Evolutionary conservation across 2,113 vertebrate species (phyloP).

Genomic region (Passer montanus): DNA sequence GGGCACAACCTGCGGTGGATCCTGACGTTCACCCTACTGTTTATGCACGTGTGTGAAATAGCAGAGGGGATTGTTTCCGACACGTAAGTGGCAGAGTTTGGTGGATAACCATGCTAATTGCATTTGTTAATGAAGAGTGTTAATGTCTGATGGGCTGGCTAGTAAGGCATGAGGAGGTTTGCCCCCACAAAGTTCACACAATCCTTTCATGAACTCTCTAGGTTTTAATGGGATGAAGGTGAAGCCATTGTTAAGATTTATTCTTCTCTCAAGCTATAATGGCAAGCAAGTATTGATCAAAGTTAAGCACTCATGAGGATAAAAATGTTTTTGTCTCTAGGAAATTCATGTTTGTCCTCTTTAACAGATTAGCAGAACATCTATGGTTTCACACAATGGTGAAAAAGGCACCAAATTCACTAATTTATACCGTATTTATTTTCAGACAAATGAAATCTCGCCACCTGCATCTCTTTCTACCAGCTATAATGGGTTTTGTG

Average conservation of each 20-base stretch:
- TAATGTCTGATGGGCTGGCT: background rate
- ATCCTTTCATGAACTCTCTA: background rate
- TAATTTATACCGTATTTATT: background rate
- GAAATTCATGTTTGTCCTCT: background rate
- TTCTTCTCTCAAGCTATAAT: background rate
- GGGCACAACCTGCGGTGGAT: conserved; percentile 97
- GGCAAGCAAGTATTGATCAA: background rate
- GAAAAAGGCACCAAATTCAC: background rate
- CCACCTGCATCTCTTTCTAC: conserved; percentile 93
- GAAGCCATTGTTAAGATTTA: background rate
- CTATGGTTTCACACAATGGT: background rate
- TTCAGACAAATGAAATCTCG: conserved; percentile 78
- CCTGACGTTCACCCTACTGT: conserved; percentile 92
- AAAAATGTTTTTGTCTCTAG: background rate
- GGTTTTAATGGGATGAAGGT: background rate
- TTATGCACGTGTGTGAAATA: conserved; percentile 96
- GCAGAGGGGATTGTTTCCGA: conserved; percentile 94
- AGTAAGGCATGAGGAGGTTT: background rate
- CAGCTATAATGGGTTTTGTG: conserved; percentile 95
- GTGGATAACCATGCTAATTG: background rate
- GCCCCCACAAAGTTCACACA: accelerated
- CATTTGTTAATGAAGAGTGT: background rate
- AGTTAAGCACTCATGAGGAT: background rate
- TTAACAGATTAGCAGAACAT: background rate
- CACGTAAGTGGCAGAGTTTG: conserved; percentile 75